phyloP scores from a whole-genome alignment of 2,113 vertebrate genomes.

The Myotis lucifugus region DNA sequence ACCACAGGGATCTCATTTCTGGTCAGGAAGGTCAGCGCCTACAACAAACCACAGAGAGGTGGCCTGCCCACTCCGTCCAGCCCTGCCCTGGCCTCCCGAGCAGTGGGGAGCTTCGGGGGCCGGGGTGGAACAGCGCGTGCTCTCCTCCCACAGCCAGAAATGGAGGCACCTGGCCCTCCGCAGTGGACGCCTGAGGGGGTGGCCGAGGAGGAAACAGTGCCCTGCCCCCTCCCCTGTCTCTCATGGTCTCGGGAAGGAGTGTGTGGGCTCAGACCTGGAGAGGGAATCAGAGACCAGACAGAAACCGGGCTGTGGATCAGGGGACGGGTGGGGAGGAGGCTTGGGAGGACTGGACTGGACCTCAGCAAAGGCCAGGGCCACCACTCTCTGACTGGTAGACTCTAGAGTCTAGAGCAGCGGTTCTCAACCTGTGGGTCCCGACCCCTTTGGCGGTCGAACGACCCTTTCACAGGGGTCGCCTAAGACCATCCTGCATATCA shows the following conservation, averaged over 20 bases:
- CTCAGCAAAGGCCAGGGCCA: not conserved
- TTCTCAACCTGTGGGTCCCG: no score
- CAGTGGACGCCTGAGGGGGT: no score
- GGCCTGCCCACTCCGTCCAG: not conserved
- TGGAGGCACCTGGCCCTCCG: not conserved
- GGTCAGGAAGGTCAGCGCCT: constrained; percentile 82
- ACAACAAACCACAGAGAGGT: constrained; percentile 57
- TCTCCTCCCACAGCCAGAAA: not conserved
- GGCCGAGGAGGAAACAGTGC: not conserved
- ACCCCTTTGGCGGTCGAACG: no score
- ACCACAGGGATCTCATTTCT: constrained; percentile 79
- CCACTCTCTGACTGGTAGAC: not conserved
- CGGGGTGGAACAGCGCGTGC: not conserved
- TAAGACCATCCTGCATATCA: no score
- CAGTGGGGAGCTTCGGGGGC: not conserved
- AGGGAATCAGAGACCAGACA: not conserved
- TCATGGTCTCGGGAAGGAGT: not conserved
- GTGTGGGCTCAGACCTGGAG: not conserved
- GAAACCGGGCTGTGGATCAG: not conserved
- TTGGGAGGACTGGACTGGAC: not conserved
- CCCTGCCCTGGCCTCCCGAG: not conserved
- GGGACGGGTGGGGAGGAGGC: not conserved
- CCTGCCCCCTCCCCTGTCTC: no score
- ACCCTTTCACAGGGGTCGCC: no score
- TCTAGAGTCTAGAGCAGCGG: no score